phyloP scores from a whole-genome alignment of 2,888 invertebrate genomes.

The Agonum fuliginosum region DNA sequence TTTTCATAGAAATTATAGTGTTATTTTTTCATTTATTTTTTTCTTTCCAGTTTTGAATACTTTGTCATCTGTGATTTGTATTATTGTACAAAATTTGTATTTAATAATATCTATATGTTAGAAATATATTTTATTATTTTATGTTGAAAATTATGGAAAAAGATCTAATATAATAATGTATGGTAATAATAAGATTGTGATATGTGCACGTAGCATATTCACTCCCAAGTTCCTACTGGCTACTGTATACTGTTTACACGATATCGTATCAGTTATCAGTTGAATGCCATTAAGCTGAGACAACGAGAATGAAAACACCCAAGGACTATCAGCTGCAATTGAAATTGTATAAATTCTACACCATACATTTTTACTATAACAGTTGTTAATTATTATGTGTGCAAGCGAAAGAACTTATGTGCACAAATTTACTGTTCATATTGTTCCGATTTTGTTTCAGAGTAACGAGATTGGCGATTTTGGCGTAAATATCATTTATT shows the following conservation, averaged over 20 bases:
- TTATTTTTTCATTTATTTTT: background rate
- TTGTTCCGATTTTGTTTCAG: constrained; percentile 42
- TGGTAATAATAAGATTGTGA: background rate
- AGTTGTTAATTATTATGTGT: too few species aligned
- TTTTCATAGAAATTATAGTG: constrained; percentile 3
- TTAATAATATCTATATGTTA: background rate
- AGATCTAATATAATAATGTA: background rate
- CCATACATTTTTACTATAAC: too few species aligned
- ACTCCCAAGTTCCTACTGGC: background rate
- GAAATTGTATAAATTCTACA: too few species aligned
- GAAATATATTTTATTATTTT: constrained; percentile 4
- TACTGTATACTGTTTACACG: too few species aligned
- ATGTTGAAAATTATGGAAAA: background rate
- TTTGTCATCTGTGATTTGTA: constrained; percentile 6
- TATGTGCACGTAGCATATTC: background rate
- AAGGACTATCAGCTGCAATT: too few species aligned
- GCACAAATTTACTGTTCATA: constrained; percentile 17
- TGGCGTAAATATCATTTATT: constrained; percentile 28
- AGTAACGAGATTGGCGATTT: constrained; percentile 20
- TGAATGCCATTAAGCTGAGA: too few species aligned
- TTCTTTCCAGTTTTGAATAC: background rate
- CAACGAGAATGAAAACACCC: too few species aligned
- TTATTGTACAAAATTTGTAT: constrained; percentile 1
- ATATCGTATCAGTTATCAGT: too few species aligned
- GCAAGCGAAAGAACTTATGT: background rate